phyloP scores from a whole-genome alignment of 2,888 invertebrate genomes.

The Trypoxylon attenuatum region DNA sequence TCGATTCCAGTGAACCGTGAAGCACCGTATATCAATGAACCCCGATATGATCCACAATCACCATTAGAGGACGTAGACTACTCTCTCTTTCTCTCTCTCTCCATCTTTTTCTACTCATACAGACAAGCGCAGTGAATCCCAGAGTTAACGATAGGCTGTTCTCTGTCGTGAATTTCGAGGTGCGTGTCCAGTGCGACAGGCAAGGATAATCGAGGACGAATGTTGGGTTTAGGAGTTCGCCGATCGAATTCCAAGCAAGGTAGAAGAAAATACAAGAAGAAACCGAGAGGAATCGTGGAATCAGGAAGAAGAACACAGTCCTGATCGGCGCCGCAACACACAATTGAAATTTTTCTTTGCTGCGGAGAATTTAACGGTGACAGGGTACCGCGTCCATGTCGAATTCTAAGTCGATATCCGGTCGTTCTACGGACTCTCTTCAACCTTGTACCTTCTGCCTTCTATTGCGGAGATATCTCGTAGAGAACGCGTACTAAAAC shows the following conservation, averaged over 20 bases:
- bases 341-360: conserved; percentile 58
- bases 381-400: conserved; percentile 57
- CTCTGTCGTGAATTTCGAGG: conserved; percentile 27
- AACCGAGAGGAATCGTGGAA: neutral
- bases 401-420: conserved; percentile 64
- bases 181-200: conserved; percentile 26
- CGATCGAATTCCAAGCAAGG: conserved; percentile 50
- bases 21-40: too few relatives aligned
- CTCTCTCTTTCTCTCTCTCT: too few relatives aligned
- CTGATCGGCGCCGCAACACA: conserved; percentile 41
- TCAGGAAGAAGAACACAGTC: neutral
- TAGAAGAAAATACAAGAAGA: neutral
- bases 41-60: too few relatives aligned
- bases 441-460: conserved; percentile 10
- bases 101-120: too few relatives aligned
- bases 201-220: conserved; percentile 54
- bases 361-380: conserved; percentile 52
- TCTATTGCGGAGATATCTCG: conserved; percentile 54
- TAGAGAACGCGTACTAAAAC: conserved; percentile 40
- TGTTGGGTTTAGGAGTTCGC: conserved; percentile 46
- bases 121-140: too few relatives aligned
- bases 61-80: too few relatives aligned
- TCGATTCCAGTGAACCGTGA: too few relatives aligned
- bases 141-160: conserved; percentile 8
- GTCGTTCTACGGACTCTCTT: conserved; percentile 20